Evolutionary conservation across 2,797 vertebrate species (phyloP).

Genomic region (Pelobates cultripes): DNA sequence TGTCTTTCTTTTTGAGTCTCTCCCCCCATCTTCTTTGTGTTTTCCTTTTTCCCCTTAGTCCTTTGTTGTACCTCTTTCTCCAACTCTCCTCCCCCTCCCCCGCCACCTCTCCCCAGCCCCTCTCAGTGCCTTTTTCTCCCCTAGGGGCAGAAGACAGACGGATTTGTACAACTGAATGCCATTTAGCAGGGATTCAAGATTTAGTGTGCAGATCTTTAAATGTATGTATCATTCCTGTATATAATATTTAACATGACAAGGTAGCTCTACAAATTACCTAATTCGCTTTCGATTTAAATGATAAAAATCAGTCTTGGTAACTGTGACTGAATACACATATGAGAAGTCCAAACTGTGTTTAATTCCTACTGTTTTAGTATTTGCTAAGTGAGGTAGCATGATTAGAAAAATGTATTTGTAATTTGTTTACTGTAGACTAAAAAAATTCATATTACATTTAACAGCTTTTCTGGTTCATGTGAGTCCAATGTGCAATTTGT

Average conservation of each 20-base stretch:
- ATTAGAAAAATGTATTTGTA: slow-evolving; percentile 12
- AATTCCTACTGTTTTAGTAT: not conserved
- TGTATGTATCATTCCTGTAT: not conserved
- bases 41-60: no score
- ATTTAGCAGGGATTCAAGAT: no score
- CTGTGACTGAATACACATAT: not conserved
- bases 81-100: no score
- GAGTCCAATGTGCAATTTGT: slow-evolving; percentile 1
- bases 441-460: not conserved
- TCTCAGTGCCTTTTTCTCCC: no score
- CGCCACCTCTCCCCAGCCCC: no score
- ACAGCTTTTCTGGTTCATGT: not conserved
- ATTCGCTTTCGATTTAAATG: not conserved
- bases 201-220: no score
- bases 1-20: no score
- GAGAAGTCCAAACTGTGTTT: not conserved
- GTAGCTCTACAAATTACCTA: no score
- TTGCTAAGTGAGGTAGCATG: not conserved
- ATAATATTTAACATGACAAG: not conserved
- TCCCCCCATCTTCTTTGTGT: no score
- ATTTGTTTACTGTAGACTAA: slow-evolving; percentile 9
- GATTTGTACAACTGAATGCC: no score
- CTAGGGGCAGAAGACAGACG: no score
- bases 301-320: not conserved
- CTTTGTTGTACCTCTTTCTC: no score